Percentiles rank a stretch among this genome's conserved stretches.
phyloP scores from a whole-genome alignment of 2,797 vertebrate species.

The Gymnoscopelus microlampas region DNA sequence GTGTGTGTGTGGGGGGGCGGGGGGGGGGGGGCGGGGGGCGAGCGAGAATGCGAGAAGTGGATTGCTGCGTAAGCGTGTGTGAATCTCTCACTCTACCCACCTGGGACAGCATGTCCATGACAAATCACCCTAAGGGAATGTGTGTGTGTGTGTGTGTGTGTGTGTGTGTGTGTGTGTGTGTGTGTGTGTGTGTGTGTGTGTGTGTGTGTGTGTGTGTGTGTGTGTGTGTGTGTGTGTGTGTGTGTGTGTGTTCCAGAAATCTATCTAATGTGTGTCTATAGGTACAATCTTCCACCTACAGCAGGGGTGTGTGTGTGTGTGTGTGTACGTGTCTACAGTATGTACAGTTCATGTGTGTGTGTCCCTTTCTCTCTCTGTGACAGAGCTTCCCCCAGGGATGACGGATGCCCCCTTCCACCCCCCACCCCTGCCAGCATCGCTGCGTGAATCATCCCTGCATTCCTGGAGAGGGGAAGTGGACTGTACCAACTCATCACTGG shows the following conservation, averaged over 20 bases:
- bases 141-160: slow-evolving; percentile 30
- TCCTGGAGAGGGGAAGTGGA: slow-evolving; percentile 37
- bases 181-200: slow-evolving; percentile 26
- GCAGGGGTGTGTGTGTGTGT: too few relatives aligned
- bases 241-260: slow-evolving; percentile 1
- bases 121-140: slow-evolving; percentile 54
- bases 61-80: slow-evolving; percentile 59
- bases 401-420: not conserved
- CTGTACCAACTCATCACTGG: slow-evolving; percentile 52
- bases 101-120: slow-evolving; percentile 59
- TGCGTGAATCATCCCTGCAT: slow-evolving; percentile 46
- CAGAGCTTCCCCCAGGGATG: not conserved
- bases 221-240: not conserved
- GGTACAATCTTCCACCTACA: slow-evolving; percentile 21
- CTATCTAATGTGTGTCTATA: not conserved
- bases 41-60: slow-evolving; percentile 25
- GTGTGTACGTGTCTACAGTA: too few relatives aligned
- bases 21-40: not conserved
- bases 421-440: not conserved
- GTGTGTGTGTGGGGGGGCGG: slow-evolving; percentile 11
- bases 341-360: not conserved
- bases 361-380: not conserved
- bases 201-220: slow-evolving; percentile 33
- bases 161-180: not conserved
- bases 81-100: slow-evolving; percentile 48